phyloP scores from a whole-genome alignment of 2,888 invertebrate genomes.

The Chirona hameri region DNA sequence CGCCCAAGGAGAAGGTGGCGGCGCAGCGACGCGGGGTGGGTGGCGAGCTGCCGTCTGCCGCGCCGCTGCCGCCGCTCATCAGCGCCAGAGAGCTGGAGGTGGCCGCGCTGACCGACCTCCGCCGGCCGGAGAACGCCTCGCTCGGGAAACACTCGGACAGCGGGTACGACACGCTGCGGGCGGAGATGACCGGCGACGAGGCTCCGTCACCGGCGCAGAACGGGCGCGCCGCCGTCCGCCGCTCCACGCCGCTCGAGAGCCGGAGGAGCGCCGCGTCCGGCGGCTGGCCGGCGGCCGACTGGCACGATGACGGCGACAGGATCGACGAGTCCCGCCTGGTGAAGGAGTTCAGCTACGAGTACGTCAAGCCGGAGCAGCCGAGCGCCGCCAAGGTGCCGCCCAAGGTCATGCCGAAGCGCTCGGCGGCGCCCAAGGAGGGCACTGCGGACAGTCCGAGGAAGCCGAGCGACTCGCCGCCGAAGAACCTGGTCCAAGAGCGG shows the following conservation, averaged over 20 bases:
- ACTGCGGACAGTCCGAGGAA: conserved; percentile 39
- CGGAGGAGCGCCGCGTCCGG: conserved; percentile 30
- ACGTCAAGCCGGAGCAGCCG: conserved; percentile 37
- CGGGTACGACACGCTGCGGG: conserved; percentile 46
- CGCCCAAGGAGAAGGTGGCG: conserved; percentile 7
- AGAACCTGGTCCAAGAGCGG: conserved; percentile 45
- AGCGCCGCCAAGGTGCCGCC: conserved; percentile 25
- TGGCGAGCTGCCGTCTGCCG: not conserved
- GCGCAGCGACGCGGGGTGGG: not conserved
- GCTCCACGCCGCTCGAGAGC: conserved; percentile 26
- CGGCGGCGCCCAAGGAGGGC: conserved; percentile 37
- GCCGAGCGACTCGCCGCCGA: not conserved
- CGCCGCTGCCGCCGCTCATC: not conserved
- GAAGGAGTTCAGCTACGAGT: conserved; percentile 40
- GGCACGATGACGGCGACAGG: conserved; percentile 37
- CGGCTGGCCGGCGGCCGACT: conserved; percentile 37
- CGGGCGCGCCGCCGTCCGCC: conserved; percentile 30
- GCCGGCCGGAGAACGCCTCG: conserved; percentile 43
- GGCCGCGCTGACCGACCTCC: conserved; percentile 43
- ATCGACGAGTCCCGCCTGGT: conserved; percentile 38
- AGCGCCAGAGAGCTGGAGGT: not conserved
- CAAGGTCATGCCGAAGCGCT: conserved; percentile 36
- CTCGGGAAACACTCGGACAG: conserved; percentile 46
- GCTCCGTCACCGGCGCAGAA: conserved; percentile 10
- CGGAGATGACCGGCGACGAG: conserved; percentile 34